These are phyloP conservation scores for Melinaea marsaeus DNA, from an alignment of 2,888 invertebrate species.

Conservation along the genomic window DNA sequence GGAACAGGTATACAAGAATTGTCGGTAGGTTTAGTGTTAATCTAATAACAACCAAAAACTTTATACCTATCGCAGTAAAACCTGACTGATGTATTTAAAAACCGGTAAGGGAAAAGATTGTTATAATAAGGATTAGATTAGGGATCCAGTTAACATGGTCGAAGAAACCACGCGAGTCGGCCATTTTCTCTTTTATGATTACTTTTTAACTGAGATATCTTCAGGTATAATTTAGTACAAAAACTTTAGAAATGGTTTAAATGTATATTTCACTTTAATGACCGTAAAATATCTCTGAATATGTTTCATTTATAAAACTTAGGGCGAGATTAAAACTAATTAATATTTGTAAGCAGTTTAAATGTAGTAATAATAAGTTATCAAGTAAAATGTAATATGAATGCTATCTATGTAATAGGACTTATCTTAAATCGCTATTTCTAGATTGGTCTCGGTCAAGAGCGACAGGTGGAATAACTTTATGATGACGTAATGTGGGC, in stretches of 20 bases:
- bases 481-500: slow-evolving; percentile 39
- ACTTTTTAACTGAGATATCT: slow-evolving; percentile 62
- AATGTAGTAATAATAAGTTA: not conserved
- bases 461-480: slow-evolving; percentile 41
- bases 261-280: not conserved
- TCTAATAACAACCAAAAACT: no score
- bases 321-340: not conserved
- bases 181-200: slow-evolving; percentile 52
- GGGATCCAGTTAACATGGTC: slow-evolving; percentile 32
- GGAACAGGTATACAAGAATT: no score
- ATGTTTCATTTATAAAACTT: not conserved
- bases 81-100: slow-evolving; percentile 3
- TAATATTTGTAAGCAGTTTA: no score
- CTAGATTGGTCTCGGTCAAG: slow-evolving; percentile 15
- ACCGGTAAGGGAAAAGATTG: slow-evolving; percentile 14
- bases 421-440: not conserved
- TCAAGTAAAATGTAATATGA: not conserved
- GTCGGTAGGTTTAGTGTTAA: no score
- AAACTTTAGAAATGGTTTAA: not conserved
- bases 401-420: not conserved
- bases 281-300: not conserved
- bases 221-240: slow-evolving; percentile 40
- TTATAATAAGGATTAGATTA: not conserved
- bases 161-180: slow-evolving; percentile 44
- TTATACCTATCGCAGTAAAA: not conserved